These are phyloP conservation scores for Mobula hypostoma DNA, from an alignment of 2,113 vertebrate genomes.

Conservation along the genomic window DNA sequence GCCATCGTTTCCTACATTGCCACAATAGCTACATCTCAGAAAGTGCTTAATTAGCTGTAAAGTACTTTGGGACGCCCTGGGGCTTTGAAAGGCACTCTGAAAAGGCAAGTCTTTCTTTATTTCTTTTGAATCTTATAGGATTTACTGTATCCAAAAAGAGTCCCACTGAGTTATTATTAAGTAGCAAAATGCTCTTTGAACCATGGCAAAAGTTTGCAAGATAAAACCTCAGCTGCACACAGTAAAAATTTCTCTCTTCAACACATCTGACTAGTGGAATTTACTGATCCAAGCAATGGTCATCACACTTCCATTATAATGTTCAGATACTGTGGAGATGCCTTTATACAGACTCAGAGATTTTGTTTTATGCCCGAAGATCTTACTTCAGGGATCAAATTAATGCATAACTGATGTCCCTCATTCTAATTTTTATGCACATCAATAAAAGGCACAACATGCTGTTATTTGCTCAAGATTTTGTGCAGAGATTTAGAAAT, in stretches of 20 bases:
- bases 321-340: not conserved
- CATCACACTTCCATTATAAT: not conserved
- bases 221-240: not conserved
- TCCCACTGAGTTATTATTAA: not conserved
- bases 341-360: not conserved
- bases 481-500: not conserved
- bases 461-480: not conserved
- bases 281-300: not conserved
- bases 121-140: conserved; percentile 7
- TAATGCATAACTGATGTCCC: not conserved
- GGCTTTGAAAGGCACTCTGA: too few relatives aligned
- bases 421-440: not conserved
- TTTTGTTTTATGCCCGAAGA: not conserved
- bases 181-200: not conserved
- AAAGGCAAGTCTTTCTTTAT: too few relatives aligned
- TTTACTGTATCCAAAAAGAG: not conserved
- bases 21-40: too few relatives aligned
- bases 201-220: not conserved
- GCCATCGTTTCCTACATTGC: too few relatives aligned
- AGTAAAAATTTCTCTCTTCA: not conserved
- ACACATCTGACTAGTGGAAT: not conserved
- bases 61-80: too few relatives aligned
- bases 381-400: too few relatives aligned
- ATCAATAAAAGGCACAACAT: not conserved
- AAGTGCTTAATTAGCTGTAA: too few relatives aligned